These are phyloP conservation scores for Gavialis gangeticus DNA, from an alignment of 2,113 vertebrate genomes.

Conservation along the genomic window DNA sequence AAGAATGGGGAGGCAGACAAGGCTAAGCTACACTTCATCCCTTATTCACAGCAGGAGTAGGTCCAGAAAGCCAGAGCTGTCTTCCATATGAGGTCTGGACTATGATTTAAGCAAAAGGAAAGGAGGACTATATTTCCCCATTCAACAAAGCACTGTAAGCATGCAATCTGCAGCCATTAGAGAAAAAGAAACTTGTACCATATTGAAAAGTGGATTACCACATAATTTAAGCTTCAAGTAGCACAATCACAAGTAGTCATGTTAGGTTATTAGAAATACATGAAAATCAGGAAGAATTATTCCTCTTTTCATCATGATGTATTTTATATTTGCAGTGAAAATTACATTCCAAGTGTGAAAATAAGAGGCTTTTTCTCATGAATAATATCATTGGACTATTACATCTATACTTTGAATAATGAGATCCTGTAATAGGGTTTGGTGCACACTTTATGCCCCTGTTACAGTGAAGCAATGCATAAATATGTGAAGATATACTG, in stretches of 20 bases:
- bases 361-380: background rate
- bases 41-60: background rate
- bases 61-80: background rate
- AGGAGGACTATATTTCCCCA: background rate
- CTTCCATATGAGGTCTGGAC: background rate
- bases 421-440: background rate
- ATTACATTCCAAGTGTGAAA: background rate
- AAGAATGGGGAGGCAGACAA: background rate
- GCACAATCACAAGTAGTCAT: background rate
- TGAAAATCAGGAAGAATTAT: background rate
- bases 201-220: background rate
- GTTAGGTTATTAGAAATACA: background rate
- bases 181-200: background rate
- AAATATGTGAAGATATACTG: background rate
- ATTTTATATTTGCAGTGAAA: conserved; percentile 28
- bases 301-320: background rate
- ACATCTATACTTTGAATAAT: conserved; percentile 19
- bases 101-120: background rate
- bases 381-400: background rate
- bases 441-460: background rate
- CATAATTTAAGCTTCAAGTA: background rate
- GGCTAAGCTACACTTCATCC: background rate
- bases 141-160: background rate
- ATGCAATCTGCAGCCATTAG: background rate
- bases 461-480: background rate